A percentile compares a stretch with the other conserved stretches of the same genome.
These are phyloP conservation scores for Lysiphlebus fabarum DNA, from an alignment of 1,140 invertebrate genomes.

Conservation along the genomic window DNA sequence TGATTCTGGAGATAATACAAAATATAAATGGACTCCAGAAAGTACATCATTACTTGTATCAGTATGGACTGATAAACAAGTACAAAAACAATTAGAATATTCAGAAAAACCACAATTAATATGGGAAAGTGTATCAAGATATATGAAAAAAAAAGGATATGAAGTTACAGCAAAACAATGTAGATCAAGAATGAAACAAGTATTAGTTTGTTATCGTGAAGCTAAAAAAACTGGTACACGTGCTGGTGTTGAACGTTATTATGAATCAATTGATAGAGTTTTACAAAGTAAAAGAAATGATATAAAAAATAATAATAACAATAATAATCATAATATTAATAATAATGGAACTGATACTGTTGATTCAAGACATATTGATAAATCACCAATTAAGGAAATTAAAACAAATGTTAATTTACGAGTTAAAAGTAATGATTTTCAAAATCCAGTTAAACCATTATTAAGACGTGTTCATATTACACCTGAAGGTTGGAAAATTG, in stretches of 20 bases:
- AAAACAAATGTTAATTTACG: slow-evolving; percentile 53
- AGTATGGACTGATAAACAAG: slow-evolving; percentile 51
- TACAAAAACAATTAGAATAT: slow-evolving; percentile 50
- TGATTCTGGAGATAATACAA: slow-evolving; percentile 37
- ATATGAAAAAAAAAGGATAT: slow-evolving; percentile 53
- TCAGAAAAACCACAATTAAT: slow-evolving; percentile 45
- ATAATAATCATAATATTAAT: slow-evolving; percentile 28
- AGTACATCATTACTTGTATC: slow-evolving; percentile 50
- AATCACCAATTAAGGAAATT: slow-evolving; percentile 49
- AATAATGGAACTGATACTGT: slow-evolving; percentile 47
- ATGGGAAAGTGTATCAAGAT: slow-evolving; percentile 51
- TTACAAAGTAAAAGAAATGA: slow-evolving; percentile 35
- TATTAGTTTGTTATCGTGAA: slow-evolving; percentile 51
- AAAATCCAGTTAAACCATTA: slow-evolving; percentile 41
- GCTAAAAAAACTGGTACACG: slow-evolving; percentile 46
- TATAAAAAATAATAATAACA: slow-evolving; percentile 30
- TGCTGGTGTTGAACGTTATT: slow-evolving; percentile 50
- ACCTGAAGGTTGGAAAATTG: slow-evolving; percentile 42
- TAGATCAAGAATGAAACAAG: slow-evolving; percentile 51
- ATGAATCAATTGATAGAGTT: slow-evolving; percentile 49
- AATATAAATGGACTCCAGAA: slow-evolving; percentile 54
- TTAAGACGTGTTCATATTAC: slow-evolving; percentile 44
- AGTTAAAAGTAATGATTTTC: slow-evolving; percentile 44
- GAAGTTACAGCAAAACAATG: slow-evolving; percentile 50
- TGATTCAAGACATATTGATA: slow-evolving; percentile 38